Conservation (phyloP, 2,797 vertebrate genomes). For the Phrynocephalus guinanensis region DNA sequence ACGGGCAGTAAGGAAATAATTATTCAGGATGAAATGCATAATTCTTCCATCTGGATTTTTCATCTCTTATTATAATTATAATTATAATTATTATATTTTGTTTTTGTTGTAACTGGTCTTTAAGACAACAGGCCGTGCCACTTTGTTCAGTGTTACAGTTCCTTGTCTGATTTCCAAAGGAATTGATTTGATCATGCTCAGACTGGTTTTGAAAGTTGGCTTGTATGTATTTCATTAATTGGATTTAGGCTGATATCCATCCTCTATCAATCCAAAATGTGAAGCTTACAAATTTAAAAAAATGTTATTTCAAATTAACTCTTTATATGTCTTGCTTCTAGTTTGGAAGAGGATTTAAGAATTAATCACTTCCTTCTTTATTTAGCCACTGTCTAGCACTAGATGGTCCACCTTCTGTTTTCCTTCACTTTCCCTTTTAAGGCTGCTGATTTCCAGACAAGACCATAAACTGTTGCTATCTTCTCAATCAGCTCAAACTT, state of each 20-base stretch:
- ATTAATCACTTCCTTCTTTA: background rate
- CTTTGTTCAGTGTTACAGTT: conserved; percentile 65
- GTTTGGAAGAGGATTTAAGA: background rate
- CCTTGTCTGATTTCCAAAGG: conserved; percentile 45
- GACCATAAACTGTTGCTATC: background rate
- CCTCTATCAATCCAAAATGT: conserved; percentile 38
- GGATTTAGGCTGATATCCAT: conserved; percentile 42
- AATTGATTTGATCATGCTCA: conserved; percentile 55
- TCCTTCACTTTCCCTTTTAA: conserved; percentile 9
- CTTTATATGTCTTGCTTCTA: background rate
- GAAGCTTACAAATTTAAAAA: conserved; percentile 24
- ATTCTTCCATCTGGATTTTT: conserved; percentile 91
- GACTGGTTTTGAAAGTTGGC: conserved; percentile 49
- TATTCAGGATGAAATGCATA: conserved; percentile 95
- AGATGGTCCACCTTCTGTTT: background rate
- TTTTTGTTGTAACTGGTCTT: conserved; percentile 78
- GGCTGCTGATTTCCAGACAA: background rate
- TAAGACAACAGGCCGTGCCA: conserved; percentile 78
- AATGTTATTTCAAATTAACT: conserved; percentile 25
- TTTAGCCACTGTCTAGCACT: background rate
- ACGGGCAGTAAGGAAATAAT: conserved; percentile 92
- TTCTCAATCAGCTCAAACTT: background rate
- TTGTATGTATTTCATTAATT: conserved; percentile 58
- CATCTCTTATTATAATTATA: conserved; percentile 77
- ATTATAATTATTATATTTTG: conserved; percentile 80